Evolutionary conservation across 1,140 invertebrate species (phyloP).

Genomic region (Laupala kohalensis): DNA sequence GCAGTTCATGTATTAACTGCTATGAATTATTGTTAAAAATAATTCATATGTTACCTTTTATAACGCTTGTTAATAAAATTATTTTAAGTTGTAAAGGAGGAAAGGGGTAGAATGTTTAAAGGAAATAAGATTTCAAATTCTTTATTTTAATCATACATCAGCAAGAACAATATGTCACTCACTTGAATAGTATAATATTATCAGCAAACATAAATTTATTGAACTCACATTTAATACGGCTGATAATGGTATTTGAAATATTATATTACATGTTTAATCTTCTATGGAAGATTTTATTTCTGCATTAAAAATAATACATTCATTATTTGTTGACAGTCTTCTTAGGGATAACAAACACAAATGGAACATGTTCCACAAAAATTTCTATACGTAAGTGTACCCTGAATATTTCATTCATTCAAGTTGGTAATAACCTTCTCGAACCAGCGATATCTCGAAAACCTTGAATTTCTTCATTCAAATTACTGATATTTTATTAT

Average conservation of each 20-base stretch:
- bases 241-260: not conserved
- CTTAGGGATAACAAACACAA: not conserved
- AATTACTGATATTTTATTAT: too few species aligned
- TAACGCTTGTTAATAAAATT: too few species aligned
- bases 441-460: too few species aligned
- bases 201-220: not conserved
- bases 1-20: too few species aligned
- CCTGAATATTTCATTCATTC: not conserved
- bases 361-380: not conserved
- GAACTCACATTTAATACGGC: not conserved
- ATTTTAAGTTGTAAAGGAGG: too few species aligned
- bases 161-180: not conserved
- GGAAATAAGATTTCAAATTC: too few species aligned
- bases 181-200: not conserved
- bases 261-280: not conserved
- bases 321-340: not conserved
- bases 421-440: too few species aligned
- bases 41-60: too few species aligned
- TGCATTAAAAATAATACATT: not conserved
- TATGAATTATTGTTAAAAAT: too few species aligned
- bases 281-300: not conserved
- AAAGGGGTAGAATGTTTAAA: too few species aligned
- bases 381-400: not conserved
- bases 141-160: not conserved
- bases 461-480: too few species aligned